A percentile compares a stretch with the other conserved stretches of the same genome.
These are phyloP conservation scores for Syrrhaptes paradoxus DNA, from an alignment of 2,113 vertebrate species.

Conservation along the genomic window DNA sequence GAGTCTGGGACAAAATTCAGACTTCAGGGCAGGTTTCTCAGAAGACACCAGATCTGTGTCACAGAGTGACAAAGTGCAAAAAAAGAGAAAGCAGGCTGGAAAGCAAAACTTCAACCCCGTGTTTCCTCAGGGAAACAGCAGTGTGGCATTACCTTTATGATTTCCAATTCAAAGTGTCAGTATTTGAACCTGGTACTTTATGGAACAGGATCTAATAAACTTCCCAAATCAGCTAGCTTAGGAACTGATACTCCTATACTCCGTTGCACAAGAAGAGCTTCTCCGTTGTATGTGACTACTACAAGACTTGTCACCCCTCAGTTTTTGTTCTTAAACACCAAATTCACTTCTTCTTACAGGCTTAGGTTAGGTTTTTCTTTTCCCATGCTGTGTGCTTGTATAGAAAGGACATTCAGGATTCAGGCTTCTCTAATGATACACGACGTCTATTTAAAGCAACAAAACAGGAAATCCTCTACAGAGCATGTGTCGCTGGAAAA, in stretches of 20 bases:
- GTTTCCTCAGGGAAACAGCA: not conserved
- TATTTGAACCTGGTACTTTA: not conserved
- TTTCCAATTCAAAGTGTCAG: not conserved
- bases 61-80: not conserved
- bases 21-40: not conserved
- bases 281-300: not conserved
- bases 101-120: not conserved
- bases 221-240: not conserved
- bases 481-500: not conserved
- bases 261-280: not conserved
- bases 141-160: not conserved
- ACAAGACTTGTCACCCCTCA: not conserved
- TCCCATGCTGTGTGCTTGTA: not conserved
- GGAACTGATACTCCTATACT: not conserved
- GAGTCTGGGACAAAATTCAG: not conserved
- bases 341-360: not conserved
- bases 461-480: not conserved
- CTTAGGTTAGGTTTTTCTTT: not conserved
- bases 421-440: not conserved
- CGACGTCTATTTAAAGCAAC: not conserved
- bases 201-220: not conserved
- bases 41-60: not conserved
- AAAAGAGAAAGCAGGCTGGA: not conserved
- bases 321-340: not conserved
- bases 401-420: not conserved